Percentiles rank a stretch among this genome's conserved stretches.
Evolutionary conservation across 2,888 invertebrate genomes (phyloP).

Genomic region (Lasius fuliginosus): DNA sequence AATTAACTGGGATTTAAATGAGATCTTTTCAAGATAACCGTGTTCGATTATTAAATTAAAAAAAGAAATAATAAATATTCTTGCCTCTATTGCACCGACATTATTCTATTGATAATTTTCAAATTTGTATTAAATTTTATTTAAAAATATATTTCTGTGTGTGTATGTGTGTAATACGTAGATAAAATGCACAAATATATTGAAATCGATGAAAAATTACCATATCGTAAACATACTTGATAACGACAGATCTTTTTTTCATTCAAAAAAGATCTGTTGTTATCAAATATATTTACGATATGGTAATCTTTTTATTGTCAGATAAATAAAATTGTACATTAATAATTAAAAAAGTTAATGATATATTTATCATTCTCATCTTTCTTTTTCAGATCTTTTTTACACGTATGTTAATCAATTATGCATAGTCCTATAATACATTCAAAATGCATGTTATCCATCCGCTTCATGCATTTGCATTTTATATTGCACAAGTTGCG

Average conservation of each 20-base stretch:
- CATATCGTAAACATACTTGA: neutral
- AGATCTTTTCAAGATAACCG: neutral
- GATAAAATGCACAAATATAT: neutral
- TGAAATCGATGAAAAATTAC: neutral
- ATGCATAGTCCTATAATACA: neutral
- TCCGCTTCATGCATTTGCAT: neutral
- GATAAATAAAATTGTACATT: neutral
- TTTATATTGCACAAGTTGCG: neutral
- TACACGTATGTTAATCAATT: neutral
- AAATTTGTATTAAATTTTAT: neutral
- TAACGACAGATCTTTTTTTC: neutral
- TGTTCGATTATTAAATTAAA: neutral
- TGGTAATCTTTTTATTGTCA: no score
- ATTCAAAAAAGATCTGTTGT: no score
- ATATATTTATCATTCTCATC: neutral
- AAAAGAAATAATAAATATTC: neutral
- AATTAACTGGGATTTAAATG: neutral
- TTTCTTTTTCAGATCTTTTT: neutral
- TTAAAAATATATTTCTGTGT: neutral
- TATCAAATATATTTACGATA: no score
- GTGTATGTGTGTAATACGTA: neutral
- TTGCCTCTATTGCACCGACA: neutral
- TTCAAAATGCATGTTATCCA: neutral
- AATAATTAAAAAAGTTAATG: neutral
- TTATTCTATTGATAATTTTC: neutral